These are phyloP conservation scores for Hystrix brachyura DNA, from an alignment of 2,113 vertebrate genomes.

Conservation along the genomic window DNA sequence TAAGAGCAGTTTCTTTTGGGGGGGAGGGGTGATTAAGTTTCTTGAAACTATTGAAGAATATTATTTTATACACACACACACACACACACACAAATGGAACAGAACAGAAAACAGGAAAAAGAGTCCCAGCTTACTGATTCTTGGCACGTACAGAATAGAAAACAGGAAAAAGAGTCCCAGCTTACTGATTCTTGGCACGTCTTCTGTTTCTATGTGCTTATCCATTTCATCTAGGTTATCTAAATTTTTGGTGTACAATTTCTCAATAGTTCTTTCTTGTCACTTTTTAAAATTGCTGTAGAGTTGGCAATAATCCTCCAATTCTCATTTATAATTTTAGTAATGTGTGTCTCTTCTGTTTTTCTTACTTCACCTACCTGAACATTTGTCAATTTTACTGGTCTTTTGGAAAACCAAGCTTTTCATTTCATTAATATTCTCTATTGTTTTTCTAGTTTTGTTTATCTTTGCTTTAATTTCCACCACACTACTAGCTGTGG, in stretches of 20 bases:
- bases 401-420: background rate
- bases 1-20: background rate
- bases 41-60: background rate
- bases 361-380: background rate
- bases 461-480: background rate
- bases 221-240: background rate
- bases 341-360: background rate
- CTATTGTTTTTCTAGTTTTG: background rate
- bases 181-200: background rate
- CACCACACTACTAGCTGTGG: background rate
- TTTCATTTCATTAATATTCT: background rate
- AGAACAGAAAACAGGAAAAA: background rate
- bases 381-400: background rate
- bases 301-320: background rate
- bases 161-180: background rate
- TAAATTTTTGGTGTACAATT: background rate
- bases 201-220: background rate
- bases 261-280: background rate
- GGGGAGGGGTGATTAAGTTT: background rate
- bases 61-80: background rate
- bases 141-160: background rate
- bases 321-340: background rate
- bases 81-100: background rate
- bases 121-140: background rate
- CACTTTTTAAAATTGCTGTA: background rate